Evolutionary conservation across 1,140 invertebrate species (phyloP), one percentile per base, ranked within the genome.

Genomic region (Pissodes strobi): DNA sequence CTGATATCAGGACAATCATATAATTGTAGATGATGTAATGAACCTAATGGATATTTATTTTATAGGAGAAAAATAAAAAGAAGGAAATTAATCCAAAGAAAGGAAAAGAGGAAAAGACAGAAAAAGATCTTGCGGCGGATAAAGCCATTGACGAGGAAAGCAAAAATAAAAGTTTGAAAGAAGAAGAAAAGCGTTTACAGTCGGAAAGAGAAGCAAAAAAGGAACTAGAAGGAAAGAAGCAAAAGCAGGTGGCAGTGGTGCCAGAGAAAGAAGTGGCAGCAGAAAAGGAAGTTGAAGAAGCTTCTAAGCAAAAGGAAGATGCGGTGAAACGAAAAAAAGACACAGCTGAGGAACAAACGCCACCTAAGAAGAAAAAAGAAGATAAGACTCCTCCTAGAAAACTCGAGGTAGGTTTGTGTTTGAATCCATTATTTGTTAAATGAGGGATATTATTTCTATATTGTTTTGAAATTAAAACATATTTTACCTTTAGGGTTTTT

Each of bases 361-460:
- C 19, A 12, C 13, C 19, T 17, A 57, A 57, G 41, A 57, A 41
- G 22, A 57, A 45, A 27, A 57, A 57, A 19, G 55, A 57, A 23
- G 55, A 57, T 12, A 59, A 49, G 41, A 59, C 57, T 9, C 57
- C 57, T 2, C 13, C 27, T n/a, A 59, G 57, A 19, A 59, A 59
- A 22, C 45, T 59, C 8, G 57, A 59, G 25, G 57, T 45, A 43
- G 15, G 13, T 25, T 17, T 27, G n/a, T 39, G 4, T 15, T 39
- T 39, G 4, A 30, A 12, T 30, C n/a, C n/a, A n/a, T n/a, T n/a
- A n/a, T n/a, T n/a, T n/a, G n/a, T n/a, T n/a, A n/a, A n/a, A n/a
- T n/a, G n/a, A n/a, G n/a, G n/a, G n/a, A n/a, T n/a, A n/a, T n/a
- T n/a, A n/a, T n/a, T n/a, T n/a, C n/a, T n/a, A n/a, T n/a, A n/a